Evolutionary conservation across 2,888 invertebrate species (phyloP), one percentile per base, ranked within the genome.

Genomic region (Mythimna loreyi): DNA sequence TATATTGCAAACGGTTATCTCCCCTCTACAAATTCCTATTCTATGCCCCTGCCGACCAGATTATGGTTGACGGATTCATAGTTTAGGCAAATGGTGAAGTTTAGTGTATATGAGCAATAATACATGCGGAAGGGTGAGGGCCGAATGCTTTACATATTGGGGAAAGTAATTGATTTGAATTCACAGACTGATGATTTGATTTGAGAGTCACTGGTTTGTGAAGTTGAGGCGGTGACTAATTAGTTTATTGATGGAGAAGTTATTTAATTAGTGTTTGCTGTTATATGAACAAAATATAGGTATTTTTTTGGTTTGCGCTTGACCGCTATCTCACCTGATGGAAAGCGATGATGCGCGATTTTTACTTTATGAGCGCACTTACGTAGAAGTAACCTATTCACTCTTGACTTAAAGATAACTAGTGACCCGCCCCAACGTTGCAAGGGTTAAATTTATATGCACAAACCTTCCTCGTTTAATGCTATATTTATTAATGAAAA

Each of bases 21-120:
- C 62, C 11, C 23, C 0, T 72, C 69, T 70, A 19, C 5, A 40
- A 8, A 47, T 30, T 21, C n/a, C 5, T 28, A 64, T 19, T 73
- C 70, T 50, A n/a, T 56, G 67, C 53, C 74, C 67, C 55, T 72
- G 67, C 66, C 79, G 67, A 78, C 78, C 81, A 85, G 89, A 88
- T 90, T 90, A 89, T 81, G 83, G 83, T 84, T 89, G 89, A 91
- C 89, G 88, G 85, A 90, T 91, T 89, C 89, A 85, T 89, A 90
- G 90, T 90, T 92, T 91, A 92, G 89, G 86, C 91, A 92, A 92
- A 92, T 92, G 88, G 86, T 84, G 84, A 85, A 90, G 91, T 92
- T 91, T 90, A 89, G 84, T 84, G 89, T 81, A 79, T 89, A 85
- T 85, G 85, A 84, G 82, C 85, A 85, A 85, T 86, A 83, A 86